A percentile compares a stretch with the other conserved stretches of the same genome.
phyloP scores from a whole-genome alignment of 2,113 vertebrate genomes.

The Erythrocebus patas region DNA sequence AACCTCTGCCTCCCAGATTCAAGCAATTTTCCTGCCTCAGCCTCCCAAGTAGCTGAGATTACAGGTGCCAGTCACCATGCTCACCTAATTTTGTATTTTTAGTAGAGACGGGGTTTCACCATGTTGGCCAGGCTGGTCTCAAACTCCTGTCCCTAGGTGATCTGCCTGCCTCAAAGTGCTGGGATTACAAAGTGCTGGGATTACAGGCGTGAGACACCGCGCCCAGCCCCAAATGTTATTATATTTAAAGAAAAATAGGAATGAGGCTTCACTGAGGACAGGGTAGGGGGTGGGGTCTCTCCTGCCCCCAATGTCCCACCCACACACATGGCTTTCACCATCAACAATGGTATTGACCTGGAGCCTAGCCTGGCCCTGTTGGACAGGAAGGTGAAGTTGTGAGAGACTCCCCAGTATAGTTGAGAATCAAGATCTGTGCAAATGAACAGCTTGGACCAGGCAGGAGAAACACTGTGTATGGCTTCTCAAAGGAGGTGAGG shows the following conservation, averaged over 20 bases:
- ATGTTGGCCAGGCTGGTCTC: too few species aligned
- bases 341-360: background rate
- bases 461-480: background rate
- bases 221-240: too few species aligned
- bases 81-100: too few species aligned
- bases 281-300: background rate
- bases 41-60: too few species aligned
- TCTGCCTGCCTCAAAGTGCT: too few species aligned
- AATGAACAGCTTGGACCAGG: background rate
- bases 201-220: too few species aligned
- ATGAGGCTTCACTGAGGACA: background rate
- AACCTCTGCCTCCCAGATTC: too few species aligned
- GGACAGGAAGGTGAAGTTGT: background rate
- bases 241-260: background rate
- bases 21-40: too few species aligned
- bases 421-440: background rate
- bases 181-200: too few species aligned
- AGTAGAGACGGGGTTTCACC: too few species aligned
- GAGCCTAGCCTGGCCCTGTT: background rate
- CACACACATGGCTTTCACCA: background rate
- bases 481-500: background rate
- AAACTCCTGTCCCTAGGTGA: too few species aligned
- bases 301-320: background rate
- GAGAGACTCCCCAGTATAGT: background rate
- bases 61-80: too few species aligned